Percentiles rank a stretch among this genome's conserved stretches.
Evolutionary conservation across 2,113 vertebrate species (phyloP).

Genomic region (Malurus melanocephalus): DNA sequence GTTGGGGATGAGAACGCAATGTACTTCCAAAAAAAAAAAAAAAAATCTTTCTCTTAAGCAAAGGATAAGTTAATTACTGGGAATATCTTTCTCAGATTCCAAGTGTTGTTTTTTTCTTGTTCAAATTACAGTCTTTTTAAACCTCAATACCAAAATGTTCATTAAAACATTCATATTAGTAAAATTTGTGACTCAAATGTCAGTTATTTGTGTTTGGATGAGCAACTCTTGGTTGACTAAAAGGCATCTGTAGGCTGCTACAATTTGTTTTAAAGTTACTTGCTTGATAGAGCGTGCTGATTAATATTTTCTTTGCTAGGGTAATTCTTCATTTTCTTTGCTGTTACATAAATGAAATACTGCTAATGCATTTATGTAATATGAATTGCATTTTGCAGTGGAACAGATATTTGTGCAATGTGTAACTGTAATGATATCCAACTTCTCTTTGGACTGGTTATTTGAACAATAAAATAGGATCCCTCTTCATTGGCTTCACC

Average conservation of each 20-base stretch:
- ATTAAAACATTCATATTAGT: neutral
- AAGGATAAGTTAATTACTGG: slow-evolving; percentile 9
- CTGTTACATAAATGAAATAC: neutral
- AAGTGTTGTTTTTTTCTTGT: neutral
- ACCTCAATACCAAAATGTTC: neutral
- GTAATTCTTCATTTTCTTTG: neutral
- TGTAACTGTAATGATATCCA: neutral
- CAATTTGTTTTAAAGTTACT: slow-evolving; percentile 20
- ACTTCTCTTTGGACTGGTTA: neutral
- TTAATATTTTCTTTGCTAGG: slow-evolving; percentile 1
- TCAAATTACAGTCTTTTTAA: neutral
- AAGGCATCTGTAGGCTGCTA: slow-evolving; percentile 15
- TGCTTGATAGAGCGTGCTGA: neutral
- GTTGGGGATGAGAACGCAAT: slow-evolving; percentile 14
- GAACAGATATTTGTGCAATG: neutral
- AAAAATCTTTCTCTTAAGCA: neutral
- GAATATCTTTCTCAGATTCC: neutral
- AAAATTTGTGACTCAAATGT: slow-evolving; percentile 37
- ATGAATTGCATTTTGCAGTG: neutral
- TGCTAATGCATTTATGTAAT: slow-evolving; percentile 16
- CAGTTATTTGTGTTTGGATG: slow-evolving; percentile 18
- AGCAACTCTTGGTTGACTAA: slow-evolving; percentile 36
- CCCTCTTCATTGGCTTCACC: neutral
- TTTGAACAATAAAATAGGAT: neutral
- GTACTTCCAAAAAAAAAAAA: slow-evolving; percentile 14